Conservation (phyloP, 1,140 invertebrate genomes). For the Phymastichus coffea region DNA sequence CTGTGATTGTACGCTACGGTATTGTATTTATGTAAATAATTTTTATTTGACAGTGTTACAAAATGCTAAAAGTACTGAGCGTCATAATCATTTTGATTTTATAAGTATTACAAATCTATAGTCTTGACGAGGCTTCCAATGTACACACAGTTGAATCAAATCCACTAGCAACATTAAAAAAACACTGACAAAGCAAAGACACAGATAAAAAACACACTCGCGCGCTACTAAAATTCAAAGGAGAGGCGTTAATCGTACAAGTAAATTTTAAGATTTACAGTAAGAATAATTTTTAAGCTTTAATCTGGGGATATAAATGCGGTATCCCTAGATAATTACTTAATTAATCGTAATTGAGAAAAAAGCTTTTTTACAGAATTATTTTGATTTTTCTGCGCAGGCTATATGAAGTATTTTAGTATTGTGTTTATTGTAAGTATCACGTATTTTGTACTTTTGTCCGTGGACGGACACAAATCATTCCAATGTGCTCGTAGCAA, state of each 20-base stretch:
- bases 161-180: conserved; percentile 10
- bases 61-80: too few relatives aligned
- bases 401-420: too few relatives aligned
- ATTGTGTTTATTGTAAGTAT: neutral
- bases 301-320: neutral
- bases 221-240: neutral
- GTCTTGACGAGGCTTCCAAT: conserved; percentile 3
- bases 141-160: conserved; percentile 5
- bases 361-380: conserved; percentile 9
- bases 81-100: neutral
- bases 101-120: neutral
- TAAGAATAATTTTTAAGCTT: conserved; percentile 13
- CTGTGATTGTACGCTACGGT: too few relatives aligned
- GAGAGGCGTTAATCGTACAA: neutral
- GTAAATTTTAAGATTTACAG: conserved; percentile 19
- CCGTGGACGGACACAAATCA: conserved; percentile 17
- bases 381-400: conserved; percentile 9
- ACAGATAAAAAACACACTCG: conserved; percentile 9
- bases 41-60: too few relatives aligned
- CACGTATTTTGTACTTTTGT: neutral
- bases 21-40: too few relatives aligned
- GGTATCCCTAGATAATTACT: neutral
- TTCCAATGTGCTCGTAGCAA: conserved; percentile 17
- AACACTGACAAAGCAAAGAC: neutral
- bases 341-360: neutral